Base-by-base conservation (phyloP, 1,140 invertebrate species). In the Drosophila equinoxialis region DNA sequence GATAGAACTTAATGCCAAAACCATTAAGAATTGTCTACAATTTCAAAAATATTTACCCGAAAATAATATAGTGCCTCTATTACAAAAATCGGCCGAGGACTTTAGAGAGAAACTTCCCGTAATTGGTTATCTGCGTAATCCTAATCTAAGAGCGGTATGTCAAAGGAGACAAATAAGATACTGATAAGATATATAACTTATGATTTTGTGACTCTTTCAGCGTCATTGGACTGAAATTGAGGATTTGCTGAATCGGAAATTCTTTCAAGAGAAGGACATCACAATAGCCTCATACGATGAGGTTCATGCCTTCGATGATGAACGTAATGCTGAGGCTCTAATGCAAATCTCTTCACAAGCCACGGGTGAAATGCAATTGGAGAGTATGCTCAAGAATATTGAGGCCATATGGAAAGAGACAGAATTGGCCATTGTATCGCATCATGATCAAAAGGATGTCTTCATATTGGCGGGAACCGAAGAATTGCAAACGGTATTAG, bases 161-260 rank as follows among this genome's bases (percentile, higher is more conserved):
- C 14, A 0, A 3, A 5, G 11, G 2, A 3, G 2, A 23, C 20
- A 23, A 23, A 23, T 23, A 23, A 23, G 20, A 23, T 23, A 23
- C 20, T 2, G 20, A 1, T n/a, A n/a, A n/a, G n/a, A n/a, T 13
- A 64, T 13, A 64, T 58, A 6, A 42, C 13, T 42, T 5, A 13
- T 13, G 26, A 51, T 4, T 7, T 11, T 14, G 13, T 59, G 1
- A 8, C 63, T 30, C 1, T 2, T 7, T 1, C 59, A 92, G 37
- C 94, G 97, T 1, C 97, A 98, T 90, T 98, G 97, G 97, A 93
- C 95, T 2, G 94, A 95, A 81, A 96, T 98, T 14, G 96, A 97
- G 65, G 93, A 94, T 5, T 92, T 97, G 20, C 91, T 98, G 0
- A 94, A 94, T 69, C 94, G 94, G 26, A 95, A 95, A 68, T 95